Conservation (phyloP, 2,797 vertebrate species). For the Neosilurus mollespiculum region DNA sequence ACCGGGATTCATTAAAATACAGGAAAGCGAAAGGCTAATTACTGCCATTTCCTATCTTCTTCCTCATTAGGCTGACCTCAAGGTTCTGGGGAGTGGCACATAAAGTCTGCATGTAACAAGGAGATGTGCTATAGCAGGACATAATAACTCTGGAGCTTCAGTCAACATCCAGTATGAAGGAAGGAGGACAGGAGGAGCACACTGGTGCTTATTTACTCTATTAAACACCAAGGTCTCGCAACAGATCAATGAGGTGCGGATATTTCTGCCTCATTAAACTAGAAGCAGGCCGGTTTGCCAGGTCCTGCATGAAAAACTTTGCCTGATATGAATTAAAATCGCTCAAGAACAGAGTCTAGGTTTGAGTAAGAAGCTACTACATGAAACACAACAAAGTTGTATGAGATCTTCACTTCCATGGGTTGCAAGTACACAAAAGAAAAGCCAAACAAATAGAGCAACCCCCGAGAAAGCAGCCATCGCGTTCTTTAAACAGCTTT, state of each 20-base stretch:
- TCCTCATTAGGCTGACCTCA: constrained; percentile 85
- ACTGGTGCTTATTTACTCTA: constrained; percentile 77
- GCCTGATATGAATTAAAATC: constrained; percentile 7
- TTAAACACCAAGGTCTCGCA: constrained; percentile 73
- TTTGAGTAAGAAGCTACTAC: neutral
- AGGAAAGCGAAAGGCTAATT: constrained; percentile 81
- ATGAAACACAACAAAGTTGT: neutral
- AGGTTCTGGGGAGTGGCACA: constrained; percentile 69
- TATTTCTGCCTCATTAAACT: constrained; percentile 78
- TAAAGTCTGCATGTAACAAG: constrained; percentile 75
- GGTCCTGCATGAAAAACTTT: constrained; percentile 8
- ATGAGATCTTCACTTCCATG: neutral
- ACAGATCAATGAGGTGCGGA: constrained; percentile 69
- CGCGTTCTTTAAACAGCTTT: constrained; percentile 16
- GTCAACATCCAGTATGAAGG: constrained; percentile 65
- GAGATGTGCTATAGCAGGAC: constrained; percentile 65
- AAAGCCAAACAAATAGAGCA: no score
- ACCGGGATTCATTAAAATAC: constrained; percentile 77
- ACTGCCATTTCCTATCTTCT: constrained; percentile 75
- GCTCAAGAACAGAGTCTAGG: neutral
- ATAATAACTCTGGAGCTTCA: constrained; percentile 74
- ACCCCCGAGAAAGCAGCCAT: neutral
- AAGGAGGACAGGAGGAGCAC: neutral
- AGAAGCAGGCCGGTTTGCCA: constrained; percentile 25
- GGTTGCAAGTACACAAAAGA: neutral